Conservation (phyloP, 2,797 vertebrate genomes). For the Rhabdomys pumilio region DNA sequence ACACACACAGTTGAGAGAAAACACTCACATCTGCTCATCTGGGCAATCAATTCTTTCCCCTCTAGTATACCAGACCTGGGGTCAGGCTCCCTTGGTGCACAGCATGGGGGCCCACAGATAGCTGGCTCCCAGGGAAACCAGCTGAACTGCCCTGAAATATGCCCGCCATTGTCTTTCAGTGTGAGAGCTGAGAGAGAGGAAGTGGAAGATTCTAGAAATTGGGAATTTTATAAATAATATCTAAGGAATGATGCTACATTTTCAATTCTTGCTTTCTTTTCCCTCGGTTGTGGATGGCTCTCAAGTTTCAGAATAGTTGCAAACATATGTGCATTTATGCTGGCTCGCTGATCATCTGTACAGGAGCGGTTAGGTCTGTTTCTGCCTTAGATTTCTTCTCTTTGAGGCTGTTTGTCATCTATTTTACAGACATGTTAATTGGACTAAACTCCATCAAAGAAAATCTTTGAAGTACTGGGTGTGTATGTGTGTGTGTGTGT, state of each 20-base stretch:
- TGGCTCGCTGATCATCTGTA: not conserved
- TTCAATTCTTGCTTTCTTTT: not conserved
- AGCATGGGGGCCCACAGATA: fast-evolving
- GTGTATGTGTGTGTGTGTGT: too few species aligned
- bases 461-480: not conserved
- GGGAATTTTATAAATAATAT: not conserved
- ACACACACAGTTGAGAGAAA: not conserved
- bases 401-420: not conserved
- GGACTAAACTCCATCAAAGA: conserved; percentile 1
- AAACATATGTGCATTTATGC: not conserved
- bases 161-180: fast-evolving
- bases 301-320: not conserved
- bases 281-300: too few species aligned
- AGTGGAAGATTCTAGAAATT: fast-evolving
- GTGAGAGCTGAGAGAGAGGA: not conserved
- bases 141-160: fast-evolving
- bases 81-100: not conserved
- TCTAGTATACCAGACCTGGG: fast-evolving
- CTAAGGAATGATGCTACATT: too few species aligned
- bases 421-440: not conserved
- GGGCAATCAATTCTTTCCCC: conserved; percentile 40
- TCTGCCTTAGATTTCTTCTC: not conserved
- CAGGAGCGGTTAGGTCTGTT: not conserved
- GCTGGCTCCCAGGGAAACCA: not conserved
- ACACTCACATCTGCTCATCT: not conserved